These are phyloP conservation scores for Cossypha niveicapilla DNA, from an alignment of 2,797 vertebrate genomes.

Conservation along the genomic window DNA sequence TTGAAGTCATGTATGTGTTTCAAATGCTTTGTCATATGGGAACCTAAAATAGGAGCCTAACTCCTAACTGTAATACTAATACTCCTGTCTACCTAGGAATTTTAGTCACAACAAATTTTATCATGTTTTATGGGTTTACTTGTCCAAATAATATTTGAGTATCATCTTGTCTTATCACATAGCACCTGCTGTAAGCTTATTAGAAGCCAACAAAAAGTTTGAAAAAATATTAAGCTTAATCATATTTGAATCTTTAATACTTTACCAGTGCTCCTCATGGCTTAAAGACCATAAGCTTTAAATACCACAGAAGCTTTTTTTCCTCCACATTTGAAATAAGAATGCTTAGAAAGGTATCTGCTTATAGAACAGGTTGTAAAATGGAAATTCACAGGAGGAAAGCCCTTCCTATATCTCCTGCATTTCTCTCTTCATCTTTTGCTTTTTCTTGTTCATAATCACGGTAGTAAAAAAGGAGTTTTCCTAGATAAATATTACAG, in stretches of 20 bases:
- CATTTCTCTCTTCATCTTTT: neutral
- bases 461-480: neutral
- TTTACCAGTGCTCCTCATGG: neutral
- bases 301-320: constrained; percentile 29
- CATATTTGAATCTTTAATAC: constrained; percentile 61
- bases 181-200: constrained; percentile 40
- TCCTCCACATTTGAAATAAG: constrained; percentile 13
- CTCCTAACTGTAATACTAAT: neutral
- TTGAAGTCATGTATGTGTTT: neutral
- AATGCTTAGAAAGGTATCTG: constrained; percentile 1
- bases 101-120: constrained; percentile 20
- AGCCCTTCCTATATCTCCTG: neutral
- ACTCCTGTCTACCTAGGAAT: neutral
- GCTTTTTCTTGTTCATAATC: neutral
- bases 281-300: constrained; percentile 56
- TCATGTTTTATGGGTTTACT: constrained; percentile 10
- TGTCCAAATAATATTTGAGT: constrained; percentile 13
- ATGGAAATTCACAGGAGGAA: neutral
- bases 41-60: neutral
- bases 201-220: constrained; percentile 51
- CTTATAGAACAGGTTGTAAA: constrained; percentile 30
- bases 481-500: neutral
- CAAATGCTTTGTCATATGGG: neutral
- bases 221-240: constrained; percentile 42
- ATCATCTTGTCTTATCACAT: constrained; percentile 32